Conservation (phyloP, 2,113 vertebrate species). For the Brachirus orientalis region DNA sequence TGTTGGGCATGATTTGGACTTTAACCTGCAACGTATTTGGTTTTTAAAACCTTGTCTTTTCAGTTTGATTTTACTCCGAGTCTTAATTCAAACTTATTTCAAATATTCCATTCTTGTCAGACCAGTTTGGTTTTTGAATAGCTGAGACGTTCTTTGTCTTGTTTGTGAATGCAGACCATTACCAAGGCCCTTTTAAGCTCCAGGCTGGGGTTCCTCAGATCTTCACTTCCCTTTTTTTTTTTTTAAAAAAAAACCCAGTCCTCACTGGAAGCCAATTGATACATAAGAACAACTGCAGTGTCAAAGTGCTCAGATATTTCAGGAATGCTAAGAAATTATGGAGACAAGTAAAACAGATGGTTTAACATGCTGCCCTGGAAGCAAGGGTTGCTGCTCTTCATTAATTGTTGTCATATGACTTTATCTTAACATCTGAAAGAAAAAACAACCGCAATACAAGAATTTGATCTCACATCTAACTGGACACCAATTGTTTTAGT, state of each 20-base stretch:
- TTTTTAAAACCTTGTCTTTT: not conserved
- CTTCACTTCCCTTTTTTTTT: not conserved
- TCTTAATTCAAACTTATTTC: not conserved
- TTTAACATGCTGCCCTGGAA: slow-evolving; percentile 17
- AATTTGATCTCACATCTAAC: slow-evolving; percentile 11
- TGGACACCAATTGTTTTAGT: slow-evolving; percentile 24
- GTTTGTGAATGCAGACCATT: slow-evolving; percentile 25
- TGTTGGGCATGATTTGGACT: slow-evolving; percentile 4
- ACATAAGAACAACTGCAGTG: slow-evolving; percentile 65
- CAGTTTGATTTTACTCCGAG: not conserved
- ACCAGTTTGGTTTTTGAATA: not conserved
- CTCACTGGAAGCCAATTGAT: slow-evolving; percentile 34
- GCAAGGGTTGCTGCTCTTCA: slow-evolving; percentile 1
- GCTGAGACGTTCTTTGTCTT: not conserved
- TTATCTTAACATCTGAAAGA: too few relatives aligned
- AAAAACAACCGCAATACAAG: not conserved
- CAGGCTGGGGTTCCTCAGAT: slow-evolving; percentile 1
- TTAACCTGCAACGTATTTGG: not conserved
- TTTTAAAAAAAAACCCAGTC: slow-evolving; percentile 8
- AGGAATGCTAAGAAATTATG: slow-evolving; percentile 52
- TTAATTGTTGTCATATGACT: not conserved
- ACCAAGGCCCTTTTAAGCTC: not conserved
- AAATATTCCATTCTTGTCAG: not conserved
- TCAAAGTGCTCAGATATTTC: slow-evolving; percentile 52
- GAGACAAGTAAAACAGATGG: slow-evolving; percentile 39